Base-by-base conservation (phyloP, 2,888 invertebrate species). In the Drosophila birchii region DNA sequence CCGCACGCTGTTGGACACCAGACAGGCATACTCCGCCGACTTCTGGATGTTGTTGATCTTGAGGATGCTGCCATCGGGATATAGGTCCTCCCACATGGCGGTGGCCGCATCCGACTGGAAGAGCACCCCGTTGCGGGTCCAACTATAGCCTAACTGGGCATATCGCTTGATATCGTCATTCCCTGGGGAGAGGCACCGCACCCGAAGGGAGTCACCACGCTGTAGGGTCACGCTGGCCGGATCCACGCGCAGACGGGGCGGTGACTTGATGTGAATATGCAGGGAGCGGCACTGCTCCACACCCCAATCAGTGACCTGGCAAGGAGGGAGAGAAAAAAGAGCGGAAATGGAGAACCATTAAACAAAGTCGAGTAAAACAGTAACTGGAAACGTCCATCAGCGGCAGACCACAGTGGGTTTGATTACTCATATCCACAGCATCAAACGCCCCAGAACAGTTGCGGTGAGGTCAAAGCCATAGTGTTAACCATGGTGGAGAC, bases 1-100 rank as follows among this genome's bases (percentile, higher is more conserved):
- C 90, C 77, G 91, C 12, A 92, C 92, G 89, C 94, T 84, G 93
- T 94, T 88, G 91, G 95, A 70, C 0, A 96, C 96, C 86, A 96
- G 94, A 89, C 97, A 97, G 0, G 96, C 95, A 87, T 96, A 97
- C 79, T 95, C 95, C 0, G 95, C 95, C 0, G 96, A 96, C 94
- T 95, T 96, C 95, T 96, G 96, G 51, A 96, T 95, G 81, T 95
- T 96, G 80, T 95, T 95, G 34, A 97, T 95, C 90, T 96, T 96
- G 7, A 97, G 93, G 61, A 97, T 96, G 86, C 96, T 97, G 11
- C 97, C 97, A 67, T 96, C 95, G 0, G 97, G 97, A 91, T 95
- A 96, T 32, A 97, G 93, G 88, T 97, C 96, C 90, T 97, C 97
- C 95, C 97, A 97, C 80, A 96, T 96, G 85, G 96, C 96, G n/a